Percentiles rank a stretch among this genome's conserved stretches.
phyloP scores from a whole-genome alignment of 2,888 invertebrate species.

The Mythimna lalbum region DNA sequence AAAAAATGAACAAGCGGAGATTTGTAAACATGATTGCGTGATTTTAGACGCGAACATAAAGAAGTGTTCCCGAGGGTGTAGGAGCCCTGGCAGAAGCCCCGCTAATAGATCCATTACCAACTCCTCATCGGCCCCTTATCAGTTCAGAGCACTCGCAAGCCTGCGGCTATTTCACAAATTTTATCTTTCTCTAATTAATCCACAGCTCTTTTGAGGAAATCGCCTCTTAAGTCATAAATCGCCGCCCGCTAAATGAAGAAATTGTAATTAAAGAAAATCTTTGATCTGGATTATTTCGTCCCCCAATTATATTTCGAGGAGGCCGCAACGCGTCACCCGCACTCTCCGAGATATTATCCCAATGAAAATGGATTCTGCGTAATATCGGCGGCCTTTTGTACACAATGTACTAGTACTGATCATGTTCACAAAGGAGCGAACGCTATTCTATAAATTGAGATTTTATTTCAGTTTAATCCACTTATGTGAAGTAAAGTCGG shows the following conservation, averaged over 20 bases:
- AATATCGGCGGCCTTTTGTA: conserved; percentile 58
- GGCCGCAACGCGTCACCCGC: conserved; percentile 57
- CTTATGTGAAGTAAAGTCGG: conserved; percentile 5
- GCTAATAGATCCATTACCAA: conserved; percentile 86
- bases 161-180: conserved; percentile 85
- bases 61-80: conserved; percentile 67
- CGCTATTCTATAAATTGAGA: conserved; percentile 19
- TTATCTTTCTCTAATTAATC: conserved; percentile 89
- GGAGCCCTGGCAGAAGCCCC: conserved; percentile 66
- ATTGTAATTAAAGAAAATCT: conserved; percentile 85
- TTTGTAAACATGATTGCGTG: conserved; percentile 76
- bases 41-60: conserved; percentile 79
- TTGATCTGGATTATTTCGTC: conserved; percentile 82
- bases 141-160: conserved; percentile 82
- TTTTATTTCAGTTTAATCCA: conserved; percentile 31
- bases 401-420: conserved; percentile 31
- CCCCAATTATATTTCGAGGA: conserved; percentile 68
- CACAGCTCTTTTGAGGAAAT: conserved; percentile 84
- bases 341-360: conserved; percentile 59
- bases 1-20: conserved; percentile 75
- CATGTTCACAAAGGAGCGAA: conserved; percentile 13
- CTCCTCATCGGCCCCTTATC: conserved; percentile 84
- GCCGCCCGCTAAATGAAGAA: conserved; percentile 80
- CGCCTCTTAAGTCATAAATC: conserved; percentile 86
- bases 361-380: conserved; percentile 63